These are phyloP conservation scores for Cosmopolites sordidus DNA, from an alignment of 2,888 invertebrate species.

Conservation along the genomic window DNA sequence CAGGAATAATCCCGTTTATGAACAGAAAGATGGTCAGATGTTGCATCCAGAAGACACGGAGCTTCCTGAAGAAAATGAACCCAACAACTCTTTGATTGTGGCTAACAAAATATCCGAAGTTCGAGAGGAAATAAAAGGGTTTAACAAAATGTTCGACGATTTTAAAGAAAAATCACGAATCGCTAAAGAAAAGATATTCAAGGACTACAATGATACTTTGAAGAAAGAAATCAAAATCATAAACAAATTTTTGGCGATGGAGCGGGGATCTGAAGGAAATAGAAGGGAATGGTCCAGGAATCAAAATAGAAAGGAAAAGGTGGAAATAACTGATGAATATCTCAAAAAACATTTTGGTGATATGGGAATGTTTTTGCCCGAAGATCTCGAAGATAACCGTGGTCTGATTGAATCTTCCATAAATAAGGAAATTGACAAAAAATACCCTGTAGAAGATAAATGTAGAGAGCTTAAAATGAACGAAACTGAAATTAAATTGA, in stretches of 20 bases:
- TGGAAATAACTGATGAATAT: constrained; percentile 25
- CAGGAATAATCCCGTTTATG: constrained; percentile 30
- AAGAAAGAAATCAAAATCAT: constrained; percentile 33
- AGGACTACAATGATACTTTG: constrained; percentile 38
- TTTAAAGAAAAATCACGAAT: constrained; percentile 31
- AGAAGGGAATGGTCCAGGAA: constrained; percentile 7
- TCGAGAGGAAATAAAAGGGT: constrained; percentile 31
- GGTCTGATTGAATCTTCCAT: not conserved
- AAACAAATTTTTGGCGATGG: constrained; percentile 27
- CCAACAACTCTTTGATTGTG: constrained; percentile 29
- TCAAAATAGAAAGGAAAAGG: constrained; percentile 13
- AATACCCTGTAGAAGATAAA: constrained; percentile 17
- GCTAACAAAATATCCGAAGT: constrained; percentile 35
- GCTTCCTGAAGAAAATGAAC: constrained; percentile 9
- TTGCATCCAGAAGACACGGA: constrained; percentile 2
- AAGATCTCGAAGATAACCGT: constrained; percentile 20
- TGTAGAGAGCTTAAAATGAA: constrained; percentile 18
- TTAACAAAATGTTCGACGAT: constrained; percentile 33
- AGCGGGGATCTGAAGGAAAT: constrained; percentile 12
- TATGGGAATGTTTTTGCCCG: constrained; percentile 31
- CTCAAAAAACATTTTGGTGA: constrained; percentile 30
- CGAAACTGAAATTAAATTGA: constrained; percentile 26
- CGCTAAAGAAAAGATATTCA: constrained; percentile 32
- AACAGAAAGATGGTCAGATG: constrained; percentile 28
- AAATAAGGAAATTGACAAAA: constrained; percentile 5